A percentile compares a stretch with the other conserved stretches of the same genome.
Evolutionary conservation across 2,113 vertebrate species (phyloP).

Genomic region (Balaenoptera acutorostrata): DNA sequence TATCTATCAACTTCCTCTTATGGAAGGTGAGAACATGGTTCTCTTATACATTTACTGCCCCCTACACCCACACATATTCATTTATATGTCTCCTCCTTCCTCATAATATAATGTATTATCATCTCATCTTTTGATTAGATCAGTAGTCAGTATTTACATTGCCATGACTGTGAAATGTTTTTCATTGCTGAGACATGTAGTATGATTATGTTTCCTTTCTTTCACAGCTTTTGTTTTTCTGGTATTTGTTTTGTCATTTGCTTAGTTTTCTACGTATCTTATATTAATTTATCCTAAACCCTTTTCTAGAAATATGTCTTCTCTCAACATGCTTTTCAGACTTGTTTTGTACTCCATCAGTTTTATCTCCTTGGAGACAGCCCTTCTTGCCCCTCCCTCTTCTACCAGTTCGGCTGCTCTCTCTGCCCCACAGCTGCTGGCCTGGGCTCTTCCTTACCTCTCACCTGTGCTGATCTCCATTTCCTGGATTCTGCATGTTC

Average conservation of each 20-base stretch:
- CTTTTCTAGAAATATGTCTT: not conserved
- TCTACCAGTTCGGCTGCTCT: not conserved
- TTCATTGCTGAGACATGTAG: not conserved
- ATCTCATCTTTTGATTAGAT: not conserved
- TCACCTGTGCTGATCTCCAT: not conserved
- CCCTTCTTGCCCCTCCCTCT: not conserved
- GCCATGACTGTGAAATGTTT: not conserved
- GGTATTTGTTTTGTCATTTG: not conserved
- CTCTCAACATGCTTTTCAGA: not conserved
- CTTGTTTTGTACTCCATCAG: not conserved
- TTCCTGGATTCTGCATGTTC: not conserved
- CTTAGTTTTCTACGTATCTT: not conserved
- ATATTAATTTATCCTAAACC: not conserved
- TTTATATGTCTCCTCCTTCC: not conserved
- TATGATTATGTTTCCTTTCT: not conserved
- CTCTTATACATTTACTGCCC: not conserved
- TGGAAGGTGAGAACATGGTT: not conserved
- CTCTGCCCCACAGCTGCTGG: not conserved
- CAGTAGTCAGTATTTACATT: not conserved
- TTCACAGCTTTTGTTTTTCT: not conserved
- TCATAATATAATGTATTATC: not conserved
- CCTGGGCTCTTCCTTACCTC: not conserved
- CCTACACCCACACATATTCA: rapidly evolving
- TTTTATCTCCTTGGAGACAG: not conserved
- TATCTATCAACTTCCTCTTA: not conserved